Percentiles rank a stretch among this genome's conserved stretches.
These are phyloP conservation scores for Okapia johnstoni DNA, from an alignment of 2,113 vertebrate species.

Conservation along the genomic window DNA sequence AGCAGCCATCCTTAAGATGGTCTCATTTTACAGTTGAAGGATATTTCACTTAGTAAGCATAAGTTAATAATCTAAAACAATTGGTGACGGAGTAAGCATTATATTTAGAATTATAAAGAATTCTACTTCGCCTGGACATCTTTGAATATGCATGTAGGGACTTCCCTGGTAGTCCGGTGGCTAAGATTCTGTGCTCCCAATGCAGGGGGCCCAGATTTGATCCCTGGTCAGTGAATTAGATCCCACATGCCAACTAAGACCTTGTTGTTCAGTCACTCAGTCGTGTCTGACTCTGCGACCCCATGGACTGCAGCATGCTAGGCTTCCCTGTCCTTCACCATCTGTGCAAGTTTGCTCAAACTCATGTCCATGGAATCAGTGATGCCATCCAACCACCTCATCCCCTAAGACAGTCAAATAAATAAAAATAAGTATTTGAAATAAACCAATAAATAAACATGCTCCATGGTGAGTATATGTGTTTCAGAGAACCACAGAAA, in stretches of 20 bases:
- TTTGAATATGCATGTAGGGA: background rate
- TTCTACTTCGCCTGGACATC: background rate
- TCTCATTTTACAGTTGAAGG: background rate
- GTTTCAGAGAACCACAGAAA: background rate
- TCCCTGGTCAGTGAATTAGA: background rate
- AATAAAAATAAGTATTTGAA: background rate
- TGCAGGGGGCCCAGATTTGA: background rate
- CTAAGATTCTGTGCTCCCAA: background rate
- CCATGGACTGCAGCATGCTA: background rate
- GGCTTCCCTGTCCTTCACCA: background rate
- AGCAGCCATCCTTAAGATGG: background rate
- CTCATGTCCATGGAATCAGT: background rate
- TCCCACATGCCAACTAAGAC: background rate
- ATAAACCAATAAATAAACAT: background rate
- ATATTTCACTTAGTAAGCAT: background rate
- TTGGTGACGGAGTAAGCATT: background rate
- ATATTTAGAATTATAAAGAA: background rate
- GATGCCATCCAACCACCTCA: background rate
- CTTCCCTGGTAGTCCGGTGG: background rate
- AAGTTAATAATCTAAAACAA: background rate
- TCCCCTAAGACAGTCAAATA: background rate
- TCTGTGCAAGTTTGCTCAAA: background rate
- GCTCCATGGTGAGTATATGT: background rate
- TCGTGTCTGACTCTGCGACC: accelerated
- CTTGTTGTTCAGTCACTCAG: background rate